Evolutionary conservation across 2,113 vertebrate genomes (phyloP), one percentile per base, ranked within the genome.

Genomic region (Nematolebias whitei): DNA sequence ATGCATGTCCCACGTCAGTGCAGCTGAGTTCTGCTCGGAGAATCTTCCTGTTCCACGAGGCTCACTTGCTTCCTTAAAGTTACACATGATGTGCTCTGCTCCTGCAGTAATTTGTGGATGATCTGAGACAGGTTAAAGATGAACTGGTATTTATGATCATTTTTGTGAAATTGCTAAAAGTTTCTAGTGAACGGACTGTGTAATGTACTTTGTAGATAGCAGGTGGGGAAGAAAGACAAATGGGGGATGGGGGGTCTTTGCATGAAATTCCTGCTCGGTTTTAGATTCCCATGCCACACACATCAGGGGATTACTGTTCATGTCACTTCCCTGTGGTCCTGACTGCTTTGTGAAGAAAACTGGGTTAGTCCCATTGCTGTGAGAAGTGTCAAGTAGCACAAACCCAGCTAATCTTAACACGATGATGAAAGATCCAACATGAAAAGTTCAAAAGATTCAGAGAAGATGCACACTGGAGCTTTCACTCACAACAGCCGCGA

Each of bases 301-400:
- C n/a, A 26, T 39, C 61, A 3, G 50, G 68, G 71, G 76, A 57
- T 66, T 69, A 51, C 45, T 16, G 58, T 70, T 55, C 19, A 26
- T 83, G 77, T 82, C 71, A 84, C 76, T 24, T 84, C 74, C 76
- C 76, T 68, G 79, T 75, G 71, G 79, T 73, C 69, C 48, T 44
- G 44, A 53, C 60, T 68, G 68, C 48, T 12, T 1, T 12, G 47
- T 19, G 51, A 32, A 48, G 68, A 60, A 74, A 80, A 74, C 47
- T 85, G 74, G 76, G 74, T 64, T 82, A 85, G 84, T 87, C 74
- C 69, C 71, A 56, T 5, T 0, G 16, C 61, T 62, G 47, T 19
- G 40, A 65, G 55, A 51, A 35, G 68, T 66, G 76, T 69, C 58
- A 55, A 63, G 63, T 48, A 50, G 51, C 60, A 49, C 58, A 48